phyloP scores from a whole-genome alignment of 2,888 invertebrate genomes.

The Abscondita cerata region DNA sequence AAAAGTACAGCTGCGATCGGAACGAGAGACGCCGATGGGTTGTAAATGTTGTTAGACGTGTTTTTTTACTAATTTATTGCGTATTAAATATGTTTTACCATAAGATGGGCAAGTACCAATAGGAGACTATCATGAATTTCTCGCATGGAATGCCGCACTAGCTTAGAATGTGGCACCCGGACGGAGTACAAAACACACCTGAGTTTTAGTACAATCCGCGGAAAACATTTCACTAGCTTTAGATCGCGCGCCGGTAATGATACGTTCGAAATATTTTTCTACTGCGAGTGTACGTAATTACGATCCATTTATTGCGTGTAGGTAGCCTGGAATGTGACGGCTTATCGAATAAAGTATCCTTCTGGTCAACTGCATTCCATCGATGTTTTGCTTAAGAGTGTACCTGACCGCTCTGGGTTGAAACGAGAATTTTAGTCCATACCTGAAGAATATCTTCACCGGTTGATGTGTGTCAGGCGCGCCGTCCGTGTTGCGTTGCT shows the following conservation, averaged over 20 bases:
- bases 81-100: slow-evolving; percentile 26
- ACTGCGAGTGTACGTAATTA: slow-evolving; percentile 49
- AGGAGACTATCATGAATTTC: slow-evolving; percentile 50
- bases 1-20: slow-evolving; percentile 18
- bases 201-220: slow-evolving; percentile 55
- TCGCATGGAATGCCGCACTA: slow-evolving; percentile 57
- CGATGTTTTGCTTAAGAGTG: slow-evolving; percentile 58
- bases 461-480: slow-evolving; percentile 43
- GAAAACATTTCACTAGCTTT: slow-evolving; percentile 34
- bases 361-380: slow-evolving; percentile 56
- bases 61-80: slow-evolving; percentile 23
- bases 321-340: slow-evolving; percentile 32
- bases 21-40: slow-evolving; percentile 16
- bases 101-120: slow-evolving; percentile 23
- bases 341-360: slow-evolving; percentile 28
- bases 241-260: not conserved
- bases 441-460: slow-evolving; percentile 56
- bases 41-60: slow-evolving; percentile 1
- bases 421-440: slow-evolving; percentile 50
- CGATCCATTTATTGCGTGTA: slow-evolving; percentile 45
- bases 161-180: slow-evolving; percentile 59
- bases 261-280: slow-evolving; percentile 35
- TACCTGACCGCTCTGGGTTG: slow-evolving; percentile 58
- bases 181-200: slow-evolving; percentile 59
- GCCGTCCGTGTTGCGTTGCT: slow-evolving; percentile 29